These are phyloP conservation scores for Solea solea DNA, from an alignment of 2,113 vertebrate species.

Conservation along the genomic window DNA sequence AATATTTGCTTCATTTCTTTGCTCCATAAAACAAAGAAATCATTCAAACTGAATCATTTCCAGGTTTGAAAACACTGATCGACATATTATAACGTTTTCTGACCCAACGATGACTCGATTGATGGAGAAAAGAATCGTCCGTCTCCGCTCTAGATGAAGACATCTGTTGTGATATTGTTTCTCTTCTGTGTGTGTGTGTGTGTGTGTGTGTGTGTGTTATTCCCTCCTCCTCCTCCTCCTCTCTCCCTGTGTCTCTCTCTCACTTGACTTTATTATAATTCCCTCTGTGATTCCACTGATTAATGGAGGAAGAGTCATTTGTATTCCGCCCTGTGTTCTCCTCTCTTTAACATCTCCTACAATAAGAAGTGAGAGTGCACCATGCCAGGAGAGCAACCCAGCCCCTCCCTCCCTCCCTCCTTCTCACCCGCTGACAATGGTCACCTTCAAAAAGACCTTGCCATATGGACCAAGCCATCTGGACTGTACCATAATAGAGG, in stretches of 20 bases:
- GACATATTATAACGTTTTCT: too few relatives aligned
- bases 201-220: background rate
- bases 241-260: background rate
- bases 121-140: too few relatives aligned
- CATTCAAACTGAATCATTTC: too few relatives aligned
- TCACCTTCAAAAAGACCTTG: constrained; percentile 73
- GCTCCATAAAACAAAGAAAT: too few relatives aligned
- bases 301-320: constrained; percentile 61
- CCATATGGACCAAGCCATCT: constrained; percentile 74
- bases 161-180: too few relatives aligned
- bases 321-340: constrained; percentile 56
- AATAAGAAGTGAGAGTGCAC: constrained; percentile 45
- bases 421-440: constrained; percentile 36
- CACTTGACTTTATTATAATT: constrained; percentile 47
- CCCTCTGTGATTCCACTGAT: constrained; percentile 40
- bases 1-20: too few relatives aligned
- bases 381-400: constrained; percentile 30
- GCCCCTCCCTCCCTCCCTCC: background rate
- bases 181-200: background rate
- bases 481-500: constrained; percentile 68
- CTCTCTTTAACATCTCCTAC: constrained; percentile 2
- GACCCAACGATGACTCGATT: too few relatives aligned
- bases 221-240: background rate
- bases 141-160: too few relatives aligned
- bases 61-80: too few relatives aligned